Conservation (phyloP, 1,140 invertebrate genomes). For the Tribolium castaneum region DNA sequence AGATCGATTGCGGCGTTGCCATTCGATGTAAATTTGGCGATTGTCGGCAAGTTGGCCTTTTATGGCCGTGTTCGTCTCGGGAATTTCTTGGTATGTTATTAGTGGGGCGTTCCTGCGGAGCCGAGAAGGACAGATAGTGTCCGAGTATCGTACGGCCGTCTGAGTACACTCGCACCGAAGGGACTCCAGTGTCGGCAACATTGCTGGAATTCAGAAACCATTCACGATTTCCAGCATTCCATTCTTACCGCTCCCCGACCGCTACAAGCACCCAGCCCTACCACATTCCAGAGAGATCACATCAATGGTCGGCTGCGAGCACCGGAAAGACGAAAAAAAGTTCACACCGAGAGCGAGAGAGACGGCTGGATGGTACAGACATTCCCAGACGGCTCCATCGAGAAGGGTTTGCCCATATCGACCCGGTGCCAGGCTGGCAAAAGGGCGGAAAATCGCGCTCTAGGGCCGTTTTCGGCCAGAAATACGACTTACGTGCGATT, state of each 20-base stretch:
- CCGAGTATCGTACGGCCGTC: constrained; percentile 13
- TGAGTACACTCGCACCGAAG: constrained; percentile 50
- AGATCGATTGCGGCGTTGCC: not conserved
- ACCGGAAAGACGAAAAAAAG: constrained; percentile 60
- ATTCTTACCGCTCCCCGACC: constrained; percentile 49
- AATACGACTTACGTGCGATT: not conserved
- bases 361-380: constrained; percentile 47
- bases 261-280: constrained; percentile 58
- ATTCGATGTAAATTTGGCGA: not conserved
- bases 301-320: constrained; percentile 62
- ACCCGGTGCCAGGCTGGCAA: not conserved
- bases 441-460: not conserved
- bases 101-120: constrained; percentile 29
- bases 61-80: not conserved
- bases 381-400: constrained; percentile 22
- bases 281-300: constrained; percentile 64
- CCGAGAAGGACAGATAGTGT: constrained; percentile 14
- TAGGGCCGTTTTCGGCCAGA: not conserved
- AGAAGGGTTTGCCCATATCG: not conserved
- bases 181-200: constrained; percentile 52
- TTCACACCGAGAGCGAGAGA: constrained; percentile 39
- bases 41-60: not conserved
- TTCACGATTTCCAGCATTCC: constrained; percentile 64
- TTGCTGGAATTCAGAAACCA: constrained; percentile 60
- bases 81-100: constrained; percentile 18